Percentiles rank a stretch among this genome's conserved stretches.
phyloP scores from a whole-genome alignment of 2,888 invertebrate genomes.

The Drosophila mimetica region DNA sequence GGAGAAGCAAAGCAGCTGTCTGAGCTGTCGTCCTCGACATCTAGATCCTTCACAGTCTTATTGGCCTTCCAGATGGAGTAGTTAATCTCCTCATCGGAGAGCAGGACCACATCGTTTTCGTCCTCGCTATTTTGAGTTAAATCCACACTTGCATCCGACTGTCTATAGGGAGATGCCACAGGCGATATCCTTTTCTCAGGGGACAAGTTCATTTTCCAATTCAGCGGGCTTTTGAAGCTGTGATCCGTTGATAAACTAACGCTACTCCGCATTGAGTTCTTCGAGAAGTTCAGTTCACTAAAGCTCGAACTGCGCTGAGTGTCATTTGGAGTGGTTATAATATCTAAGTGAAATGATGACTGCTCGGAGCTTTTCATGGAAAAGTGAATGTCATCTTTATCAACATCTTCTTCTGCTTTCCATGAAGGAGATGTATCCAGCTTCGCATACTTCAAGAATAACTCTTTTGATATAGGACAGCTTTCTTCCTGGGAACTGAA shows the following conservation, averaged over 20 bases:
- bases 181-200: conserved; percentile 3
- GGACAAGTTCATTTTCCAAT: conserved; percentile 27
- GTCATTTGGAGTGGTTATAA: not conserved
- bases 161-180: not conserved
- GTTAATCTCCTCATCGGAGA: conserved; percentile 87
- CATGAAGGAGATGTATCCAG: not conserved
- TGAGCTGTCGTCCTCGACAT: conserved; percentile 13
- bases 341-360: conserved; percentile 6
- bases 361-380: not conserved
- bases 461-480: conserved; percentile 33
- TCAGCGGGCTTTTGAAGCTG: conserved; percentile 51
- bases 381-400: not conserved
- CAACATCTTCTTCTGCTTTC: not conserved
- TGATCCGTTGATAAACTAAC: conserved; percentile 34
- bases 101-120: conserved; percentile 82
- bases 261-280: conserved; percentile 41
- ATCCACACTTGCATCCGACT: conserved; percentile 67
- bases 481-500: not conserved
- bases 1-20: conserved; percentile 13
- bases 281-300: conserved; percentile 36
- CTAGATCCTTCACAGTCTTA: conserved; percentile 41
- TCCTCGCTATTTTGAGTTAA: conserved; percentile 64
- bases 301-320: conserved; percentile 19
- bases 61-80: conserved; percentile 86
- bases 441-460: conserved; percentile 42